Evolutionary conservation across 2,888 invertebrate species (phyloP).

Genomic region (Brachypterus glaber): DNA sequence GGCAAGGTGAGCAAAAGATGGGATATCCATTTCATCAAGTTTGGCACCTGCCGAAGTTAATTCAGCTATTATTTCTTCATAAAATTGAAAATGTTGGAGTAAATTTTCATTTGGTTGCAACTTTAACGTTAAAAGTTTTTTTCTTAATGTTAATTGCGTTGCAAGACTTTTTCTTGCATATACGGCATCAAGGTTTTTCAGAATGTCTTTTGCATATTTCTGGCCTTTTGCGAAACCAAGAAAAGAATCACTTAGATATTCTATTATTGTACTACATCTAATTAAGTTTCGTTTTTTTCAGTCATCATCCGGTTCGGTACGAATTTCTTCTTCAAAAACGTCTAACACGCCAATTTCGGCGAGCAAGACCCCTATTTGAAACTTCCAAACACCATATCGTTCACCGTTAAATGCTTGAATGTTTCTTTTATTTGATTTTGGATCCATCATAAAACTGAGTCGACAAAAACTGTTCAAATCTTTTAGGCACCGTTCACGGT

Average conservation of each 20-base stretch:
- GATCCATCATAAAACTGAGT: too few species aligned
- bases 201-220: too few species aligned
- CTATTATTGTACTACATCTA: slow-evolving; percentile 11
- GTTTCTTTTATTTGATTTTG: slow-evolving; percentile 12
- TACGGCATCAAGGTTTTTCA: slow-evolving; percentile 12
- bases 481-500: too few species aligned
- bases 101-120: slow-evolving; percentile 17
- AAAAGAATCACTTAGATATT: slow-evolving; percentile 15
- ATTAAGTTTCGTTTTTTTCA: slow-evolving; percentile 9
- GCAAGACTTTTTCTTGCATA: slow-evolving; percentile 19
- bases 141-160: slow-evolving; percentile 24
- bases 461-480: too few species aligned
- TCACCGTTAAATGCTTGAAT: slow-evolving; percentile 10
- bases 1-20: slow-evolving; percentile 34
- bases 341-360: slow-evolving; percentile 11
- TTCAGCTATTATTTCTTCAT: slow-evolving; percentile 33
- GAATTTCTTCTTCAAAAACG: slow-evolving; percentile 8
- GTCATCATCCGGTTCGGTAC: slow-evolving; percentile 4
- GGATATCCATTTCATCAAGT: too few species aligned
- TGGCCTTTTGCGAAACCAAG: too few species aligned
- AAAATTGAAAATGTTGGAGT: slow-evolving; percentile 26
- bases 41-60: slow-evolving; percentile 30
- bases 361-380: slow-evolving; percentile 9
- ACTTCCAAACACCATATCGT: slow-evolving; percentile 12
- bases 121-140: slow-evolving; percentile 22